Conservation (phyloP, 1,140 invertebrate species). For the Goniozus legneri region DNA sequence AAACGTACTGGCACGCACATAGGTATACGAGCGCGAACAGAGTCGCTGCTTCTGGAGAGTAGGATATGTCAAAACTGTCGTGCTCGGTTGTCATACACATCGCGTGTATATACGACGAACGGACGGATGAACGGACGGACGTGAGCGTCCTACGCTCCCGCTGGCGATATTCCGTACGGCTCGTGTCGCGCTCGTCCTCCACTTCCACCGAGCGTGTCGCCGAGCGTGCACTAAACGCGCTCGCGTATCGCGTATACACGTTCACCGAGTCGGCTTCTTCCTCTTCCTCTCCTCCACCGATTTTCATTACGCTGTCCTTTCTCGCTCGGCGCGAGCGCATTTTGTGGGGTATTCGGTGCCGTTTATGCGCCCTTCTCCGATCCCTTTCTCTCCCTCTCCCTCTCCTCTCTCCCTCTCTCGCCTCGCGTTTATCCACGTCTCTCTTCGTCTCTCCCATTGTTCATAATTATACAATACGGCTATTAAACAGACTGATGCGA, state of each 20-base stretch:
- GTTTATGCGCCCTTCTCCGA: neutral
- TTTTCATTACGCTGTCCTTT: too few species aligned
- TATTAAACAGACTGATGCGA: slow-evolving; percentile 56
- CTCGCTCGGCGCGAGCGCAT: too few species aligned
- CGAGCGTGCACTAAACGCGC: neutral
- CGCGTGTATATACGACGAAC: too few species aligned
- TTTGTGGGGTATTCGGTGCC: too few species aligned
- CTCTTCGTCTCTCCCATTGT: slow-evolving; percentile 43
- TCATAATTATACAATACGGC: slow-evolving; percentile 57
- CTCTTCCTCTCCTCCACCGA: too few species aligned
- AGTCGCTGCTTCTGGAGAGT: slow-evolving; percentile 27
- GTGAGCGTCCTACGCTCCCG: slow-evolving; percentile 35
- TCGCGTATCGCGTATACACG: neutral
- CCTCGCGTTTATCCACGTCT: slow-evolving; percentile 3
- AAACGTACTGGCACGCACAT: slow-evolving; percentile 21
- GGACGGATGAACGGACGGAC: slow-evolving; percentile 40
- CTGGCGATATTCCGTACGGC: slow-evolving; percentile 28
- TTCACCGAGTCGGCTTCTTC: neutral
- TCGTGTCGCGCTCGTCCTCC: slow-evolving; percentile 22
- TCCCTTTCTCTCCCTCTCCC: slow-evolving; percentile 2
- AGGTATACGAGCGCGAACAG: slow-evolving; percentile 5
- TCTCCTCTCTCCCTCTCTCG: neutral
- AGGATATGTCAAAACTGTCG: slow-evolving; percentile 43
- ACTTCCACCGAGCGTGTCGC: neutral
- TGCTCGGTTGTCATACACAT: slow-evolving; percentile 45